A percentile compares a stretch with the other conserved stretches of the same genome.
These are phyloP conservation scores for Pangasius macronema DNA, from an alignment of 2,797 vertebrate genomes.

Conservation along the genomic window DNA sequence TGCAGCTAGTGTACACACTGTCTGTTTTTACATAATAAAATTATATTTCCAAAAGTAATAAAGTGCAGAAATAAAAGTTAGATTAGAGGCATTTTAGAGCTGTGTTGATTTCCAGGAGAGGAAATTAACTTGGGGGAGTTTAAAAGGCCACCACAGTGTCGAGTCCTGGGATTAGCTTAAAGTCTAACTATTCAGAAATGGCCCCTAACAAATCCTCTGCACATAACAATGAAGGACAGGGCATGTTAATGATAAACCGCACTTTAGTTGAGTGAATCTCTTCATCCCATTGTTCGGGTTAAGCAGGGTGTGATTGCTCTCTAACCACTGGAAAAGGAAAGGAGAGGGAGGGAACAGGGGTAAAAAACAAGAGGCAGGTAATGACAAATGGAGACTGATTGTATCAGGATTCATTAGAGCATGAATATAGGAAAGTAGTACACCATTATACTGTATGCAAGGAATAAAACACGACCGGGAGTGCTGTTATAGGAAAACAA, in stretches of 20 bases:
- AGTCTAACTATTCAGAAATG: constrained; percentile 37
- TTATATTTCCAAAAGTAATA: constrained; percentile 25
- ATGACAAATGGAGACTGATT: constrained; percentile 31
- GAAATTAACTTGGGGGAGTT: constrained; percentile 32
- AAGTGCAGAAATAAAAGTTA: constrained; percentile 18
- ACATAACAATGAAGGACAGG: constrained; percentile 55
- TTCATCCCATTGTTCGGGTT: constrained; percentile 54
- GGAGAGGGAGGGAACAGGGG: constrained; percentile 26
- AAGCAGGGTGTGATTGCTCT: constrained; percentile 49
- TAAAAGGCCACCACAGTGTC: constrained; percentile 24
- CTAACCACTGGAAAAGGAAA: constrained; percentile 37
- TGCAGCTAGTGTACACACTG: constrained; percentile 5
- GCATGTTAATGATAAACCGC: constrained; percentile 52
- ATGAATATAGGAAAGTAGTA: constrained; percentile 4
- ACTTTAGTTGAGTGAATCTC: constrained; percentile 54
- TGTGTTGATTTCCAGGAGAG: constrained; percentile 10
- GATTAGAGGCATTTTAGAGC: constrained; percentile 27
- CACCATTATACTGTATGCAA: not conserved
- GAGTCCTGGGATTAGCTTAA: constrained; percentile 34
- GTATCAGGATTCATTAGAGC: constrained; percentile 11
- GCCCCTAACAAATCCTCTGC: constrained; percentile 48
- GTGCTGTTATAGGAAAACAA: not conserved
- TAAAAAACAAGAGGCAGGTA: constrained; percentile 3
- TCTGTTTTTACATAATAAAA: not conserved
- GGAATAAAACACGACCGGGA: not conserved